Evolutionary conservation across 2,797 vertebrate species (phyloP).

Genomic region (Phrynocephalus forsythii): DNA sequence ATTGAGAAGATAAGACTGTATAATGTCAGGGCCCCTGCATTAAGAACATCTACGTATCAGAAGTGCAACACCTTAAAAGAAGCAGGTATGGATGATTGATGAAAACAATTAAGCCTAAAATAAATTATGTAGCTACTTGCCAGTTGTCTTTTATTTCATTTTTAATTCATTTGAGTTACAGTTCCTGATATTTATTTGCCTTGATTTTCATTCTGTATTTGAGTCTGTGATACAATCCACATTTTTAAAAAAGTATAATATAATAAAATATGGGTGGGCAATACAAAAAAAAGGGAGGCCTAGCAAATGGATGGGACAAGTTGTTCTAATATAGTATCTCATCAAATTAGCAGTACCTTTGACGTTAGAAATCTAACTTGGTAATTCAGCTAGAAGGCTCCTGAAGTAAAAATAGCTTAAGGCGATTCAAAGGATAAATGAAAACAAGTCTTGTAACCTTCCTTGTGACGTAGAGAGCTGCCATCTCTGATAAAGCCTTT

Average conservation of each 20-base stretch:
- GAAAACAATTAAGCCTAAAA: neutral
- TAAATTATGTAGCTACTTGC: neutral
- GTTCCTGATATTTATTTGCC: neutral
- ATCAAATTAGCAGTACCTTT: neutral
- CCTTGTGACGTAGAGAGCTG: neutral
- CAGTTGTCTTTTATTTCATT: neutral
- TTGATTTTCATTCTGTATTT: neutral
- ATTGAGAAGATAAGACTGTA: constrained; percentile 91
- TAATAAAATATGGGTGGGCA: neutral
- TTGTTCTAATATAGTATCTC: neutral
- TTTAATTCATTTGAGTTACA: neutral
- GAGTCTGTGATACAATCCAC: neutral
- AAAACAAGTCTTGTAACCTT: neutral
- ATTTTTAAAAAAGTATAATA: neutral
- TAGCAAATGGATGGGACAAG: neutral
- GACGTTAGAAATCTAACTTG: neutral
- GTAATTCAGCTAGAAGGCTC: neutral
- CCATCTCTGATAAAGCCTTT: no score
- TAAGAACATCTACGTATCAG: constrained; percentile 87
- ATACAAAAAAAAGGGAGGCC: neutral
- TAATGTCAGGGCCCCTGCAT: constrained; percentile 85
- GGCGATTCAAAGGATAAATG: neutral
- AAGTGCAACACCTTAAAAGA: constrained; percentile 90
- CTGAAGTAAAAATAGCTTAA: neutral
- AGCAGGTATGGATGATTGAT: constrained; percentile 83